These are phyloP conservation scores for Betta splendens DNA, from an alignment of 2,797 vertebrate genomes.

Conservation along the genomic window DNA sequence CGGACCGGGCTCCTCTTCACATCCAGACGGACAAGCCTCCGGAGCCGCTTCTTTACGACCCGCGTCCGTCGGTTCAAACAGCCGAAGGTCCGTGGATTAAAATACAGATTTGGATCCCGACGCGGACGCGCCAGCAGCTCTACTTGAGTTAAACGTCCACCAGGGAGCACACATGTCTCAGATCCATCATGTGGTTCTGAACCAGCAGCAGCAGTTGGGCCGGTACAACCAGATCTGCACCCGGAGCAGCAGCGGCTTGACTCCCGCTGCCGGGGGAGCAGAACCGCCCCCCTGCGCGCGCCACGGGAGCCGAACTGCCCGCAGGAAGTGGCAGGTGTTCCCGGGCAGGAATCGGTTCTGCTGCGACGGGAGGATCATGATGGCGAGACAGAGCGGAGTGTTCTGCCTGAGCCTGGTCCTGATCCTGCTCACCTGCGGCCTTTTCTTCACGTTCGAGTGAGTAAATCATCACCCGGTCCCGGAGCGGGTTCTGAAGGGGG, in stretches of 20 bases:
- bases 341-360: conserved; percentile 94
- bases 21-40: conserved; percentile 23
- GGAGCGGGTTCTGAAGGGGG: too few species aligned
- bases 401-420: conserved; percentile 94
- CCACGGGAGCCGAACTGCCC: conserved; percentile 82
- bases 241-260: conserved; percentile 78
- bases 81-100: not conserved
- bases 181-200: conserved; percentile 84
- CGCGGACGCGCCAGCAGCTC: conserved; percentile 12
- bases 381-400: conserved; percentile 92
- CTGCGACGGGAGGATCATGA: conserved; percentile 94
- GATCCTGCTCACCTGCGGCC: conserved; percentile 92
- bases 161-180: conserved; percentile 66
- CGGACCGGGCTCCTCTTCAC: conserved; percentile 49
- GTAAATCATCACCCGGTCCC: not conserved
- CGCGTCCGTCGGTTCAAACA: too few species aligned
- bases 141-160: not conserved
- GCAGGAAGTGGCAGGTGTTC: conserved; percentile 94
- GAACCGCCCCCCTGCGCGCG: conserved; percentile 87
- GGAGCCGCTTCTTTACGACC: not conserved
- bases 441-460: conserved; percentile 98
- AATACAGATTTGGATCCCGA: conserved; percentile 9
- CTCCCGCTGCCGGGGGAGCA: conserved; percentile 79
- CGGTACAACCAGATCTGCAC: conserved; percentile 93
- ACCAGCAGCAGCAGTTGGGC: conserved; percentile 77